These are phyloP conservation scores for Ectropis crepuscularia DNA, from an alignment of 2,888 invertebrate species.

Conservation along the genomic window DNA sequence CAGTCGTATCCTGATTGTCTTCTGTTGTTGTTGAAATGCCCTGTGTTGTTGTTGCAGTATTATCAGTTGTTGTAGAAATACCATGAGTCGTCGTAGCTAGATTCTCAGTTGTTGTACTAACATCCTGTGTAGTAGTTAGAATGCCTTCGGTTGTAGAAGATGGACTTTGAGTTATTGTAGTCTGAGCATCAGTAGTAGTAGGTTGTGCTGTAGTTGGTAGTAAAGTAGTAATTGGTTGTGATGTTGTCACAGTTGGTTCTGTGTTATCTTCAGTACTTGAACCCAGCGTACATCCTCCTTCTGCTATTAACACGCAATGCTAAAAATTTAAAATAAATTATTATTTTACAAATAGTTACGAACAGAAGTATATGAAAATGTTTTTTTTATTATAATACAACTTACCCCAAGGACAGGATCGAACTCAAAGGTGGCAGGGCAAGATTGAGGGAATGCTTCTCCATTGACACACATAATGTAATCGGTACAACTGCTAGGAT, in stretches of 20 bases:
- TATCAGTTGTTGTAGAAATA: constrained; percentile 10
- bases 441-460: constrained; percentile 43
- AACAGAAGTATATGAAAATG: neutral
- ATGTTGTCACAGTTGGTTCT: neutral
- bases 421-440: constrained; percentile 50
- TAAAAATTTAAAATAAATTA: neutral
- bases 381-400: neutral
- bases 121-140: neutral
- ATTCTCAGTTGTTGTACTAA: constrained; percentile 5
- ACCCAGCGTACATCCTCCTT: constrained; percentile 50
- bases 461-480: constrained; percentile 53
- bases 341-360: neutral
- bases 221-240: neutral
- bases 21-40: constrained; percentile 4
- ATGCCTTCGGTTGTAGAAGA: constrained; percentile 6
- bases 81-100: neutral
- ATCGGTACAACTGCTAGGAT: constrained; percentile 51
- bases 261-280: constrained; percentile 1
- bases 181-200: too few species aligned
- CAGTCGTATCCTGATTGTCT: constrained; percentile 1
- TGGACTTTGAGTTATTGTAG: constrained; percentile 16
- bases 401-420: constrained; percentile 42
- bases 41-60: constrained; percentile 2
- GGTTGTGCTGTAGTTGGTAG: too few species aligned
- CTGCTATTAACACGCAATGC: constrained; percentile 47